Base-by-base conservation (phyloP, 2,888 invertebrate genomes). In the Coenonympha glycerion region DNA sequence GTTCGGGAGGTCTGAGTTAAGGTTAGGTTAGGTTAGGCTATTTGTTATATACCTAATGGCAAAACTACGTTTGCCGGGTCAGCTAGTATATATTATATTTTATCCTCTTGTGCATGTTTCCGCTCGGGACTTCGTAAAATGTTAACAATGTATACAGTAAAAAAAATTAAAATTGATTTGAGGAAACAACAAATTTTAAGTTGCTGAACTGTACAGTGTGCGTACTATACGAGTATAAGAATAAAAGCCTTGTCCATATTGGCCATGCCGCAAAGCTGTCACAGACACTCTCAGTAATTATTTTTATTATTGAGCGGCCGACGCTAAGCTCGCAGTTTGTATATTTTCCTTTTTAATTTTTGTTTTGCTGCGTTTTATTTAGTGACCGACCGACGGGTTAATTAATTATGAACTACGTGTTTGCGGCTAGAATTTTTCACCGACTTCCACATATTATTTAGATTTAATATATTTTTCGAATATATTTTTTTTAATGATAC, bases 261-360 rank as follows among this genome's bases (percentile, higher is more conserved):
- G 1, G 1, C 3, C 0, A 0, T 1, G 19, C 53, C 60, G 59
- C 60, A 52, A 59, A 62, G 59, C 70, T 71, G 79, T 79, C 78
- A 79, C 57, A 58, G 71, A 66, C 81, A 81, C 71, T 69, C 75
- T 61, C 68, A 66, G 76, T 80, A 81, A 81, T 81, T 81, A 81
- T 76, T 77, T 70, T 70, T 70, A 69, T 69, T 65, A 66, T 65
- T 65, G 64, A 61, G 34, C 58, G 49, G 54, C 46, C 58, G 49
- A 54, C 46, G 44, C 57, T 56, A 48, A 54, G 58, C 61, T 45
- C 47, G 47, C 53, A 53, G 52, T 52, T 59, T 55, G 55, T 59
- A 57, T 55, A 55, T 56, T 57, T 53, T 51, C 54, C 66, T 65
- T 62, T 60, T 55, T 65, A n/a, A 63, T 68, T 67, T 67, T 66